Percentiles rank a stretch among this genome's conserved stretches.
These are phyloP conservation scores for Cerceris ruficornis DNA, from an alignment of 2,888 invertebrate genomes.

Conservation along the genomic window DNA sequence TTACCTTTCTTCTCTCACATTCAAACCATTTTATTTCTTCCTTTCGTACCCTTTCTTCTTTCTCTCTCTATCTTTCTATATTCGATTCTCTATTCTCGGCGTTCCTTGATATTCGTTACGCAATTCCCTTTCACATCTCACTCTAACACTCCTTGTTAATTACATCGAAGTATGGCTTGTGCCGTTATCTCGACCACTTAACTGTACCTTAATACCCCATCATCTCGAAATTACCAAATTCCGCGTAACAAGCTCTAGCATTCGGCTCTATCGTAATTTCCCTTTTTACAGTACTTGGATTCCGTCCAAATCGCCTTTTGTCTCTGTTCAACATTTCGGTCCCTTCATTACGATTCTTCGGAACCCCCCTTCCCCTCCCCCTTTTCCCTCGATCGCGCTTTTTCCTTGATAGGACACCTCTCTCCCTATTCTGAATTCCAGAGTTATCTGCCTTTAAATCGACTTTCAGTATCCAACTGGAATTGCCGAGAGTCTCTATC, in stretches of 20 bases:
- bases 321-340: conserved; percentile 4
- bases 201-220: conserved; percentile 35
- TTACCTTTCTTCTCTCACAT: too few species aligned
- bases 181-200: conserved; percentile 39
- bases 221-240: conserved; percentile 48
- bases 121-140: conserved; percentile 27
- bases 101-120: conserved; percentile 16
- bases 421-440: conserved; percentile 30
- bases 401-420: conserved; percentile 1
- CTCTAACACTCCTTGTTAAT: conserved; percentile 35
- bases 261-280: conserved; percentile 42
- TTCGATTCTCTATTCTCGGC: background rate
- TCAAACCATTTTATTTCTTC: too few species aligned
- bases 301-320: conserved; percentile 48
- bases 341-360: conserved; percentile 20
- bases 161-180: conserved; percentile 22
- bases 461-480: conserved; percentile 35
- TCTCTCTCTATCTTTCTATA: background rate
- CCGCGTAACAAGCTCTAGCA: conserved; percentile 38
- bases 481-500: conserved; percentile 10
- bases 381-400: conserved; percentile 14
- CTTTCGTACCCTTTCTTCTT: too few species aligned
- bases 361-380: background rate
- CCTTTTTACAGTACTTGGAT: conserved; percentile 45
- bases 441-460: conserved; percentile 40